A percentile compares a stretch with the other conserved stretches of the same genome.
These are phyloP conservation scores for Clarias batrachus DNA, from an alignment of 2,113 vertebrate species.

Conservation along the genomic window DNA sequence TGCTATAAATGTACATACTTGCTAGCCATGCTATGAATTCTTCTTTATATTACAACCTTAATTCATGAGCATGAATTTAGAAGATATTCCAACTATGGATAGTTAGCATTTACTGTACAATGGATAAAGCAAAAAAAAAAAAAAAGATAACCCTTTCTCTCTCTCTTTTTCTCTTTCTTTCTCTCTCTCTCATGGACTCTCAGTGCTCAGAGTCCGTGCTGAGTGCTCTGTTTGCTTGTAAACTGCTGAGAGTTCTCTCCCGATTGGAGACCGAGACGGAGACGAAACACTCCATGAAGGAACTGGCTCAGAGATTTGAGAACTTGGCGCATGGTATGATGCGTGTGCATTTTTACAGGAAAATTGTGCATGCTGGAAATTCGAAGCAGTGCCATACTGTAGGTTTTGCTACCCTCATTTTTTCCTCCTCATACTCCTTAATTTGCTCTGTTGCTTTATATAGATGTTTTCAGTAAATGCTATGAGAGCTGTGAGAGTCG, in stretches of 20 bases:
- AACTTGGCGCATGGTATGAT: slow-evolving; percentile 78
- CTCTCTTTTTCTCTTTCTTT: background rate
- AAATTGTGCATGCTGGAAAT: background rate
- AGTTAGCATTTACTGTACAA: background rate
- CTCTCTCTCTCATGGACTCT: background rate
- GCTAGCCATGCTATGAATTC: background rate
- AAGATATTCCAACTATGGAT: background rate
- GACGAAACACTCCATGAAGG: slow-evolving; percentile 74
- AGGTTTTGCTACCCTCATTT: background rate
- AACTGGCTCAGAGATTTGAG: slow-evolving; percentile 80
- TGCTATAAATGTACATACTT: background rate
- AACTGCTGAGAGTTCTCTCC: slow-evolving; percentile 81
- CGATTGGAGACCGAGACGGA: slow-evolving; percentile 78
- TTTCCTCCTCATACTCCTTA: background rate
- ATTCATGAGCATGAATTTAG: background rate
- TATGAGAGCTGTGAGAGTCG: slow-evolving; percentile 78
- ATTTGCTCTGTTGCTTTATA: background rate
- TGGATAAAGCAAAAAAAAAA: background rate
- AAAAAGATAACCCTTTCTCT: background rate
- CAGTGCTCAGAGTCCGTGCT: slow-evolving; percentile 79
- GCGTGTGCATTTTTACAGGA: too few relatives aligned
- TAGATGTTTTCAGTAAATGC: slow-evolving; percentile 82
- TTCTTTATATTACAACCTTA: background rate
- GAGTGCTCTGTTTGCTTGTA: slow-evolving; percentile 78
- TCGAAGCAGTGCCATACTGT: background rate